Evolutionary conservation across 1,140 invertebrate genomes (phyloP).

Genomic region (Dufourea novaeangliae): DNA sequence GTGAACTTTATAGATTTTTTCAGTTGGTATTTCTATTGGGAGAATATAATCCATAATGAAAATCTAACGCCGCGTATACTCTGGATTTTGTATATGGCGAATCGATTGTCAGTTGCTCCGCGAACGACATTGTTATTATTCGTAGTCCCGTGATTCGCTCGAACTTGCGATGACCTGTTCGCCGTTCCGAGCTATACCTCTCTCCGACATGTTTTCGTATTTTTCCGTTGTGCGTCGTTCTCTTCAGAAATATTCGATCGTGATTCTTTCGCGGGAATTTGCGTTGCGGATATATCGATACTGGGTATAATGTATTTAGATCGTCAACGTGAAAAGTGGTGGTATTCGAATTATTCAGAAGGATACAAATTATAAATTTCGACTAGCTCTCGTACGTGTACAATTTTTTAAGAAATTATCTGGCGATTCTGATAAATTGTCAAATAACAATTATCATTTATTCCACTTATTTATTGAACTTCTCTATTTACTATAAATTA

Average conservation of each 20-base stretch:
- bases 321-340: neutral
- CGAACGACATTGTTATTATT: neutral
- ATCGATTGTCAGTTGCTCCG: neutral
- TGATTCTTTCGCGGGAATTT: neutral
- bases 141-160: neutral
- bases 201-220: constrained; percentile 8
- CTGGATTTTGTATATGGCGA: neutral
- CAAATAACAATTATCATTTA: no score
- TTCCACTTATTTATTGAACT: no score
- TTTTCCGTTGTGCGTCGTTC: constrained; percentile 8
- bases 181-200: neutral
- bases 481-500: no score
- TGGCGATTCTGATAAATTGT: no score
- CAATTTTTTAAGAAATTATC: no score
- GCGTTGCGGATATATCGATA: neutral
- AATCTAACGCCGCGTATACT: no score
- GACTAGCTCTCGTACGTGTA: no score
- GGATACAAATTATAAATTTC: no score
- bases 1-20: no score
- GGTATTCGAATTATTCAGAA: neutral
- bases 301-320: neutral
- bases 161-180: constrained; percentile 12
- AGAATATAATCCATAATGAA: neutral
- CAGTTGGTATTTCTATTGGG: neutral
- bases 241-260: neutral